Evolutionary conservation across 1,140 invertebrate species (phyloP).

Genomic region (Drosophila leontia): DNA sequence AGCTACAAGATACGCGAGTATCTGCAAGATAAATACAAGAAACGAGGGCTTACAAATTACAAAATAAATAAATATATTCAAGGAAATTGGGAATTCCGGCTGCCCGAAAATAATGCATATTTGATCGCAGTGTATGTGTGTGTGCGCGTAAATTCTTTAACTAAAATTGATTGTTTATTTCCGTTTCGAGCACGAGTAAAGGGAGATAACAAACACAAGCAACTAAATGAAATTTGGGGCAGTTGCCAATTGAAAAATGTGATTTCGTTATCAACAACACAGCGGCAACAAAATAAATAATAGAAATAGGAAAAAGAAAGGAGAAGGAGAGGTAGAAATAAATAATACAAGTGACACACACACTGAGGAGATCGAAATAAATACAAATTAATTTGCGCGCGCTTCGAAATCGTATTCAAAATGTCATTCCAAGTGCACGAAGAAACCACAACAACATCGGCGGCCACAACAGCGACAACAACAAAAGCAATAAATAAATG

Average conservation of each 20-base stretch:
- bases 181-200: slow-evolving; percentile 61
- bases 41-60: slow-evolving; percentile 24
- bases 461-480: slow-evolving; percentile 14
- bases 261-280: slow-evolving; percentile 71
- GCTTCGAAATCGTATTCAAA: slow-evolving; percentile 58
- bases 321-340: slow-evolving; percentile 10
- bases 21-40: slow-evolving; percentile 36
- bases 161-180: slow-evolving; percentile 84
- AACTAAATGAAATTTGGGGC: slow-evolving; percentile 77
- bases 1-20: slow-evolving; percentile 25
- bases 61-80: neutral
- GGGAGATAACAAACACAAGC: slow-evolving; percentile 65
- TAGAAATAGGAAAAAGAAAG: slow-evolving; percentile 19
- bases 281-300: slow-evolving; percentile 22
- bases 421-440: slow-evolving; percentile 66
- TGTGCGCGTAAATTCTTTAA: slow-evolving; percentile 81
- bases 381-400: slow-evolving; percentile 52
- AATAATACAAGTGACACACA: slow-evolving; percentile 9
- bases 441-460: slow-evolving; percentile 22
- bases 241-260: slow-evolving; percentile 83
- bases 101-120: slow-evolving; percentile 7
- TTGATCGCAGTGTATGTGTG: slow-evolving; percentile 36
- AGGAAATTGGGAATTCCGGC: slow-evolving; percentile 5
- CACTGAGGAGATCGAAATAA: slow-evolving; percentile 38
- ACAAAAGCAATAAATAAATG: slow-evolving; percentile 34